Conservation (phyloP, 2,797 vertebrate species). For the Phrynocephalus guinanensis region DNA sequence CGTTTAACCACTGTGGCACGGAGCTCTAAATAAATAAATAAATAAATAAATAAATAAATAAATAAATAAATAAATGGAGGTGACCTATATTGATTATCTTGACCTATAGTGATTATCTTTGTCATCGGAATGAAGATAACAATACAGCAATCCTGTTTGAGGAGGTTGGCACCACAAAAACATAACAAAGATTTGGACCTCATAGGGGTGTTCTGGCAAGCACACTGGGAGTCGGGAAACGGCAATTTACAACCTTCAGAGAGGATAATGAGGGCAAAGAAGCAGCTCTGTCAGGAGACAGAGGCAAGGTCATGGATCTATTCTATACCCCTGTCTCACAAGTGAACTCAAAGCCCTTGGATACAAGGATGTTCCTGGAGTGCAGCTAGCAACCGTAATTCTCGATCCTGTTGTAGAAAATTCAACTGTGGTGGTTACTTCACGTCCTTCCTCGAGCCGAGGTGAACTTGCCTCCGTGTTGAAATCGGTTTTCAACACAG, state of each 20-base stretch:
- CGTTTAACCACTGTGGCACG: too few relatives aligned
- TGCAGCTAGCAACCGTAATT: slow-evolving; percentile 92
- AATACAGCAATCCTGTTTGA: slow-evolving; percentile 99
- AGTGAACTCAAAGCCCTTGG: slow-evolving; percentile 98
- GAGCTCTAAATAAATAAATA: too few relatives aligned
- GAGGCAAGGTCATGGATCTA: slow-evolving; percentile 99
- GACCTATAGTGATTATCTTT: slow-evolving; percentile 98
- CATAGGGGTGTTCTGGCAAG: slow-evolving; percentile 98
- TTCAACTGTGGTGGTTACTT: slow-evolving; percentile 72
- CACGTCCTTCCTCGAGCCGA: too few relatives aligned
- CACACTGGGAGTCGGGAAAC: slow-evolving; percentile 96
- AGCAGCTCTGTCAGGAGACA: slow-evolving; percentile 93
- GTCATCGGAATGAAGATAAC: slow-evolving; percentile 99
- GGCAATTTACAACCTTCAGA: slow-evolving; percentile 95
- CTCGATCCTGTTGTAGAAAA: slow-evolving; percentile 93
- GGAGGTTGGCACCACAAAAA: too few relatives aligned
- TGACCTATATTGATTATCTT: slow-evolving; percentile 61
- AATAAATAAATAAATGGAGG: too few relatives aligned
- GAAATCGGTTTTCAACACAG: too few relatives aligned
- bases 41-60: too few relatives aligned
- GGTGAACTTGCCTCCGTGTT: too few relatives aligned
- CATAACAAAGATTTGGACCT: slow-evolving; percentile 92
- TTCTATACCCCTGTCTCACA: slow-evolving; percentile 94
- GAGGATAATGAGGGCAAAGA: slow-evolving; percentile 99
- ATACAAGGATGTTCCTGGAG: slow-evolving; percentile 98